A percentile compares a stretch with the other conserved stretches of the same genome.
These are phyloP conservation scores for Pygoscelis adeliae DNA, from an alignment of 2,113 vertebrate genomes.

Conservation along the genomic window DNA sequence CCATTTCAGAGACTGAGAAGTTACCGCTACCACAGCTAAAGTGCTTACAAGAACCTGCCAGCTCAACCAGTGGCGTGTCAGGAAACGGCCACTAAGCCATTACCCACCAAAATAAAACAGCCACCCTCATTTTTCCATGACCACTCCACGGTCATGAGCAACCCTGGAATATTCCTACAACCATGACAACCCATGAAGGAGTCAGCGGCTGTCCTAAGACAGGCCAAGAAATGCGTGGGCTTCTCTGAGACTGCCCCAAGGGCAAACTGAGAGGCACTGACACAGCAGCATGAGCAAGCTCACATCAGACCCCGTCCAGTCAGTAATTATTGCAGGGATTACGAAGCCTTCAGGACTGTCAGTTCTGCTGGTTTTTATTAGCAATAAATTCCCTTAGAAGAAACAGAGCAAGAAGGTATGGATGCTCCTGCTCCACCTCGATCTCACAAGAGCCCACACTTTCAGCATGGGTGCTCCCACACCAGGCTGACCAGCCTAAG, in stretches of 20 bases:
- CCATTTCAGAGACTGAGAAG: not conserved
- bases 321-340: not conserved
- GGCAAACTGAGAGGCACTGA: not conserved
- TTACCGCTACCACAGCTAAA: not conserved
- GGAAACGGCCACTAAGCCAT: not conserved
- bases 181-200: not conserved
- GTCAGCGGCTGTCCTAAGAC: not conserved
- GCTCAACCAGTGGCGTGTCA: not conserved
- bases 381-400: conserved; percentile 17
- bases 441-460: not conserved
- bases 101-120: not conserved
- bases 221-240: not conserved
- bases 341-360: not conserved
- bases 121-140: not conserved
- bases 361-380: not conserved
- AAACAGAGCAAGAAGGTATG: not conserved
- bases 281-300: not conserved
- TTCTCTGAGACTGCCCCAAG: not conserved
- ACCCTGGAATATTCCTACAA: not conserved
- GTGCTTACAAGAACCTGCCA: not conserved
- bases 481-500: not conserved
- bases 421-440: not conserved
- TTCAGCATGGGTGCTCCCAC: rapidly evolving
- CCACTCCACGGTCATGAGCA: not conserved
- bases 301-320: not conserved